Percentiles rank a stretch among this genome's conserved stretches.
These are phyloP conservation scores for Pelodytes ibericus DNA, from an alignment of 2,797 vertebrate species.

Conservation along the genomic window DNA sequence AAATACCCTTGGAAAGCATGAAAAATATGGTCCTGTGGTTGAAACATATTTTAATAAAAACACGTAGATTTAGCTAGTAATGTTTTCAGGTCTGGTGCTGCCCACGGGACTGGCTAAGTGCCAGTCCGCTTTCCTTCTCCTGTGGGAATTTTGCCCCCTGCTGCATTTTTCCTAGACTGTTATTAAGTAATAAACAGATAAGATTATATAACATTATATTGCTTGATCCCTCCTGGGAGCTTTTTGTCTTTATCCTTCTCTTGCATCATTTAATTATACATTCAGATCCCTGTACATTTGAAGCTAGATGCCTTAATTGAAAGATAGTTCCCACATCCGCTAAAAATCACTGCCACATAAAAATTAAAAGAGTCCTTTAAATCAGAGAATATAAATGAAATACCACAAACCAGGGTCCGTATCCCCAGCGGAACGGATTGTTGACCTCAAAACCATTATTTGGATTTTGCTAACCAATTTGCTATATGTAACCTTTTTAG, in stretches of 20 bases:
- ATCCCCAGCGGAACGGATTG: slow-evolving; percentile 59
- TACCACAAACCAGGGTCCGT: slow-evolving; percentile 56
- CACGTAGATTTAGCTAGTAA: too few species aligned
- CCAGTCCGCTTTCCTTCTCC: too few species aligned
- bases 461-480: slow-evolving; percentile 50
- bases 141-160: too few species aligned
- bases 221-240: slow-evolving; percentile 15
- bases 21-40: too few species aligned
- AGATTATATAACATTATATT: slow-evolving; percentile 11
- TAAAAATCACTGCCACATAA: slow-evolving; percentile 57
- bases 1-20: too few species aligned
- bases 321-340: slow-evolving; percentile 62
- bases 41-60: too few species aligned
- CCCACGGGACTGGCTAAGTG: too few species aligned
- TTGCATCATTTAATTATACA: slow-evolving; percentile 37
- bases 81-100: too few species aligned
- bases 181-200: slow-evolving; percentile 15
- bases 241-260: slow-evolving; percentile 30
- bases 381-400: slow-evolving; percentile 62
- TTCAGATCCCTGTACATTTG: slow-evolving; percentile 10
- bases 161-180: neutral
- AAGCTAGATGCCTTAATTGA: slow-evolving; percentile 30
- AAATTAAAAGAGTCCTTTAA: slow-evolving; percentile 59
- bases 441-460: slow-evolving; percentile 41
- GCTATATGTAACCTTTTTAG: slow-evolving; percentile 5